These are phyloP conservation scores for Theodoxus fluviatilis DNA, from an alignment of 2,888 invertebrate species.

Conservation along the genomic window DNA sequence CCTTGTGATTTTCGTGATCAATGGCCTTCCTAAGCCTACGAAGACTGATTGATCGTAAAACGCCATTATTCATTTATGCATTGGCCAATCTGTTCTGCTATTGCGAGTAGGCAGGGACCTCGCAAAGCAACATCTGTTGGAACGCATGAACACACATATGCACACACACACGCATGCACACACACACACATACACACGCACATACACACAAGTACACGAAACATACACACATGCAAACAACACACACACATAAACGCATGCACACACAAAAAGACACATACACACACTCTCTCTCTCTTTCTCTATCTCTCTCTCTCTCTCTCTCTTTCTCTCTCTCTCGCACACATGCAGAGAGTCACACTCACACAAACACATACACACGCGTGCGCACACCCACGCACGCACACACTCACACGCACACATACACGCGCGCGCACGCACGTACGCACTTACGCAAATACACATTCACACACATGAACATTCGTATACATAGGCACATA, in stretches of 20 bases:
- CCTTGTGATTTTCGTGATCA: no score
- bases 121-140: neutral
- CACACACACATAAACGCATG: neutral
- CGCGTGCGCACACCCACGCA: no score
- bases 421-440: neutral
- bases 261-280: neutral
- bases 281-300: neutral
- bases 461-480: neutral
- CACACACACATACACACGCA: neutral
- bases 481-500: neutral
- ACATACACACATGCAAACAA: no score
- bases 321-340: no score
- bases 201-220: constrained; percentile 16
- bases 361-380: no score
- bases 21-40: no score
- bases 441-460: neutral
- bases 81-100: no score
- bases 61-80: no score
- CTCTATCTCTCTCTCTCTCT: no score
- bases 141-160: neutral
- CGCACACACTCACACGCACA: neutral
- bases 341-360: no score
- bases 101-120: no score
- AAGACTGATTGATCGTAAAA: no score
- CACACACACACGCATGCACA: neutral